Percentiles rank a stretch among this genome's conserved stretches.
Evolutionary conservation across 2,113 vertebrate species (phyloP).

Genomic region (Callipepla californica): DNA sequence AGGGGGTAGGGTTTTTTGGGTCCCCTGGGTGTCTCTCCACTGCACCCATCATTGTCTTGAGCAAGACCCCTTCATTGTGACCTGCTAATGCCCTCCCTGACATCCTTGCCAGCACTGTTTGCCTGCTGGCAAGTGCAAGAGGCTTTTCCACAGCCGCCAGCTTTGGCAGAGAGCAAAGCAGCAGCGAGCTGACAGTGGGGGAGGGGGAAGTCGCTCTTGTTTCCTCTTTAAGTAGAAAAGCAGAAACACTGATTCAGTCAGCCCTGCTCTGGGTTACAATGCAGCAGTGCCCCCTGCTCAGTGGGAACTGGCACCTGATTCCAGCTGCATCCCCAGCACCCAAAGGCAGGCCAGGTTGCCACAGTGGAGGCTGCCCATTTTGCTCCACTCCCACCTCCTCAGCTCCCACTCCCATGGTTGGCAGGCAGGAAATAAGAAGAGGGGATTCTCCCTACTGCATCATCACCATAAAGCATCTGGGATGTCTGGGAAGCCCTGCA

Average conservation of each 20-base stretch:
- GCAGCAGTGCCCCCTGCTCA: slow-evolving; percentile 39
- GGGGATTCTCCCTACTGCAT: neutral
- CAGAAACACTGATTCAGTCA: slow-evolving; percentile 47
- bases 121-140: neutral
- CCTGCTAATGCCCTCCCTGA: neutral
- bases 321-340: neutral
- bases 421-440: neutral
- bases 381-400: neutral
- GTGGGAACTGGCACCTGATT: rapidly evolving
- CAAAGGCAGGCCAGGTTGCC: neutral
- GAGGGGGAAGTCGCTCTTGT: neutral
- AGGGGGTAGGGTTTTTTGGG: neutral
- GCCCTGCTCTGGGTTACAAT: neutral
- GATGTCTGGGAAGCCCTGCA: rapidly evolving
- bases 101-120: neutral
- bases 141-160: rapidly evolving
- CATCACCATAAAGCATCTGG: neutral
- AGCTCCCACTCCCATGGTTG: neutral
- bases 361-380: neutral
- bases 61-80: neutral
- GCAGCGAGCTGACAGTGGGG: rapidly evolving
- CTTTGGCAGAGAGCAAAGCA: neutral
- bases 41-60: rapidly evolving
- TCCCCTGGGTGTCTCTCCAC: neutral
- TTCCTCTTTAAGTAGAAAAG: slow-evolving; percentile 51